Base-by-base conservation (phyloP, 2,888 invertebrate genomes). In the Pharmacophagus antenor region DNA sequence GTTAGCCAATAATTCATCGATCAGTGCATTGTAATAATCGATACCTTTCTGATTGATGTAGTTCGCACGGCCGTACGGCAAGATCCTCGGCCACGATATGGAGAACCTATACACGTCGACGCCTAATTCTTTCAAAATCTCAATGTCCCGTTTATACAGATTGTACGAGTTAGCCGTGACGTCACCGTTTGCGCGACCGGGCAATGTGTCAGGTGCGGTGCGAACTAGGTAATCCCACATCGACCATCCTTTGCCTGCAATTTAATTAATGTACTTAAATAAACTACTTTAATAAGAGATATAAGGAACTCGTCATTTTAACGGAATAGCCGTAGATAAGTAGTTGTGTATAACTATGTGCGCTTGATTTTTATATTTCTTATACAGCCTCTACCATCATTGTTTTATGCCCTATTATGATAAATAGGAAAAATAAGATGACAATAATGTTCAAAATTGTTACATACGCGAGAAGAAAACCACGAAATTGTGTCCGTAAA, bases 1-100 rank as follows among this genome's bases (percentile, higher is more conserved):
- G 64, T 91, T 92, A 5, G 80, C 86, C 3, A 93, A 61, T 21
- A 94, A 80, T 67, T 90, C 92, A 67, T 93, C 77, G 48, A 94
- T 92, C 0, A 94, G 69, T 61, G 86, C 79, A 65, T 93, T 92
- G 74, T 95, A 95, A 76, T 93, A 94, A 27, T 87, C 78, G 8
- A 94, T 81, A 15, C 93, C 94, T 1, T 63, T 59, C n/a, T 70
- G 71, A 70, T 93, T 94, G 10, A 92, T 71, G 5, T 78, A 72
- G 48, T 89, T 80, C 5, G 80, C 67, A 22, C 84, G 82, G 22
- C 92, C 93, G 50, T 83, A 86, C 0, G 94, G 93, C 47, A 94
- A 70, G 20, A 94, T 81, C 51, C 94, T 76, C 0, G 92, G 71
- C 94, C 94, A 94, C 0, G 93, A 86, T 25, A 92, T 76, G 0